Conservation (phyloP, 2,888 invertebrate species). For the Esperia sulphurella region DNA sequence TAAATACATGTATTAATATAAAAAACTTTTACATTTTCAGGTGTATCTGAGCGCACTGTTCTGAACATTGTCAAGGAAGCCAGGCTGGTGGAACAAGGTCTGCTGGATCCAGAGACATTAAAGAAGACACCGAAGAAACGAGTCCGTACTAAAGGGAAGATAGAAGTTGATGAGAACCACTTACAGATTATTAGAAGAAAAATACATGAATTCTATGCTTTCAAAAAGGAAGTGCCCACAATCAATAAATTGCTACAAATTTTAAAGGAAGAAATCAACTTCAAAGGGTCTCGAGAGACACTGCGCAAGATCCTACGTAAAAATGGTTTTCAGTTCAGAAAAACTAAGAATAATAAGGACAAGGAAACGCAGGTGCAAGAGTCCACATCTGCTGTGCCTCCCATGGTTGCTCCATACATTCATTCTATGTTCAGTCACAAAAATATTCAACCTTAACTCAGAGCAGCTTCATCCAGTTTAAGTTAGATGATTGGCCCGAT, state of each 20-base stretch:
- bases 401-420: constrained; percentile 65
- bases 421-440: constrained; percentile 70
- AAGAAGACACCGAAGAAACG: constrained; percentile 66
- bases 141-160: constrained; percentile 66
- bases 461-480: no score
- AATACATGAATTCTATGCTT: constrained; percentile 71
- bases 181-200: constrained; percentile 65
- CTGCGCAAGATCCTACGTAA: constrained; percentile 65
- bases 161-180: constrained; percentile 69
- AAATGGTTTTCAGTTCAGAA: constrained; percentile 70
- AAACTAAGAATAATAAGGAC: constrained; percentile 67
- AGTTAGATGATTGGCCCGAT: no score
- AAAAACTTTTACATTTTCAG: constrained; percentile 29
- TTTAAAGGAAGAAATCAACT: constrained; percentile 66
- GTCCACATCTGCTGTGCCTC: constrained; percentile 49
- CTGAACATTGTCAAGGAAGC: constrained; percentile 70
- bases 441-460: constrained; percentile 50
- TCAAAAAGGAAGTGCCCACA: constrained; percentile 70
- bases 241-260: constrained; percentile 68
- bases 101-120: constrained; percentile 65
- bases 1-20: no score
- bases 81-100: constrained; percentile 65
- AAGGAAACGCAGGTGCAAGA: constrained; percentile 50
- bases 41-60: constrained; percentile 68
- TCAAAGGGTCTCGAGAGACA: constrained; percentile 69